Conservation (phyloP, 1,140 invertebrate genomes). For the Dinothrombium tinctorium region DNA sequence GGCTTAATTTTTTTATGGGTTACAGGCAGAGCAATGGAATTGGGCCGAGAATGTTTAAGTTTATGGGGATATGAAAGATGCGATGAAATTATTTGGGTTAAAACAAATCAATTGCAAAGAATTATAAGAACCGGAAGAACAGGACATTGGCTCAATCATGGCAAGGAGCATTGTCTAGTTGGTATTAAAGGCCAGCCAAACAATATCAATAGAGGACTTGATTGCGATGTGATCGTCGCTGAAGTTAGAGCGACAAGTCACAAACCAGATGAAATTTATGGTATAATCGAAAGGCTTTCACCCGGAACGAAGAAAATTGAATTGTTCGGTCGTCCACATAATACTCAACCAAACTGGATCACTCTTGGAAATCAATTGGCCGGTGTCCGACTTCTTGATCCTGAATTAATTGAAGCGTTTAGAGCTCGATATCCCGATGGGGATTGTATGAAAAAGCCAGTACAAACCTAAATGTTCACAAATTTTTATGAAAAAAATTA, state of each 20-base stretch:
- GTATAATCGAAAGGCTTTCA: conserved; percentile 33
- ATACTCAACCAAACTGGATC: conserved; percentile 96
- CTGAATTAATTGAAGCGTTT: conserved; percentile 65
- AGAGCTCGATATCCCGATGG: conserved; percentile 21
- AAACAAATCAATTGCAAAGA: conserved; percentile 89
- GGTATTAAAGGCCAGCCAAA: conserved; percentile 86
- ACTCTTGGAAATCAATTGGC: conserved; percentile 85
- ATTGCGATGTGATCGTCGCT: conserved; percentile 93
- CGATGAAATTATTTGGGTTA: conserved; percentile 96
- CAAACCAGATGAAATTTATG: conserved; percentile 96
- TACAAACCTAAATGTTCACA: no score
- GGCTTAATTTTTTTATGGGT: conserved; percentile 94
- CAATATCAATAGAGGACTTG: conserved; percentile 61
- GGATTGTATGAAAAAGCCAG: no score
- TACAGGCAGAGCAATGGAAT: conserved; percentile 89
- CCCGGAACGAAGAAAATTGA: conserved; percentile 86
- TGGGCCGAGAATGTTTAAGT: conserved; percentile 72
- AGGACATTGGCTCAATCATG: conserved; percentile 95
- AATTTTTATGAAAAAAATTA: no score
- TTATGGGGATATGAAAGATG: conserved; percentile 86
- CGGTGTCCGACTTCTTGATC: conserved; percentile 77
- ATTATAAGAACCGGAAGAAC: conserved; percentile 89
- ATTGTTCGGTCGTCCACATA: conserved; percentile 86
- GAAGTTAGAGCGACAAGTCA: conserved; percentile 91
- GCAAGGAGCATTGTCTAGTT: conserved; percentile 91